phyloP scores from a whole-genome alignment of 2,797 vertebrate genomes.

The Galagoides demidoff region DNA sequence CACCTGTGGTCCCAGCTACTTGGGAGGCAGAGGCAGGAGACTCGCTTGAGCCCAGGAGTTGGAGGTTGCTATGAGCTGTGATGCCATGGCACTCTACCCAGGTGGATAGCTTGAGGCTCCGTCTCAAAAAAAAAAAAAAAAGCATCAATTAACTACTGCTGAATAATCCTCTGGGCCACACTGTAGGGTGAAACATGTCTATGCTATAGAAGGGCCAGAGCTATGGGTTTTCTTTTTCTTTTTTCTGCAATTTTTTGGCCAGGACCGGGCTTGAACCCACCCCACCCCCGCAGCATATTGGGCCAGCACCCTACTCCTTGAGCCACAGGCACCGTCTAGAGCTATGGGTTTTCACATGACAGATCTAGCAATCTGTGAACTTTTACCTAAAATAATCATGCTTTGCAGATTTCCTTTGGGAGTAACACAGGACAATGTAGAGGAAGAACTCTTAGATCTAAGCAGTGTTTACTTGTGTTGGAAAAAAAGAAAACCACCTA shows the following conservation, averaged over 20 bases:
- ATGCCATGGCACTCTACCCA: too few relatives aligned
- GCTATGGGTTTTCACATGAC: neutral
- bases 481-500: neutral
- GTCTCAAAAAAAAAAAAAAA: neutral
- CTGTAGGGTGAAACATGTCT: neutral
- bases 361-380: neutral
- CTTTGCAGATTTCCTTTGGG: neutral
- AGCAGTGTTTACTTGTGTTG: neutral
- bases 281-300: too few relatives aligned
- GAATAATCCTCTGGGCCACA: neutral
- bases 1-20: too few relatives aligned
- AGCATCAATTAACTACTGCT: neutral
- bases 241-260: too few relatives aligned
- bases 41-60: too few relatives aligned
- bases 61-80: too few relatives aligned
- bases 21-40: too few relatives aligned
- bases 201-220: neutral
- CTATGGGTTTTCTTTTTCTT: neutral
- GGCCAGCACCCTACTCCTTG: too few relatives aligned
- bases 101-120: too few relatives aligned
- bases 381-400: neutral
- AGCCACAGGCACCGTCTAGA: neutral
- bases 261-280: too few relatives aligned
- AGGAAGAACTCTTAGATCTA: constrained; percentile 14
- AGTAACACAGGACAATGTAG: neutral